Evolutionary conservation across 2,888 invertebrate genomes (phyloP).

Genomic region (Diplazon laetatorius): DNA sequence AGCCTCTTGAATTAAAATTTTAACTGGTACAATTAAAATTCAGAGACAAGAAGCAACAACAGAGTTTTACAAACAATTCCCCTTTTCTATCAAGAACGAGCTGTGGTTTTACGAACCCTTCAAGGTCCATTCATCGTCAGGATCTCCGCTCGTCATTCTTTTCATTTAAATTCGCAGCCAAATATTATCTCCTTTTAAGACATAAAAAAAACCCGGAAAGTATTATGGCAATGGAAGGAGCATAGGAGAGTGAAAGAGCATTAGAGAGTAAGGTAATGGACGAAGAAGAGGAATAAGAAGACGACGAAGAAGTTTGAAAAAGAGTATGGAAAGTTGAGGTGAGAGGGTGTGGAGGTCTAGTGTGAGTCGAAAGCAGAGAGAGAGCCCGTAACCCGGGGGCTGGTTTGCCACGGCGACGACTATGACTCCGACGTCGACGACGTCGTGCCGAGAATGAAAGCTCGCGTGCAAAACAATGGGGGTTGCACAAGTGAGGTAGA

Average conservation of each 20-base stretch:
- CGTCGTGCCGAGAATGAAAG: slow-evolving; percentile 61
- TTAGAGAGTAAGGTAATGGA: slow-evolving; percentile 48
- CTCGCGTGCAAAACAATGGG: slow-evolving; percentile 56
- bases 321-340: slow-evolving; percentile 39
- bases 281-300: too few relatives aligned
- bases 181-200: background rate
- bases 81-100: background rate
- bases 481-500: too few relatives aligned
- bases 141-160: background rate
- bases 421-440: slow-evolving; percentile 42
- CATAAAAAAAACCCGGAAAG: slow-evolving; percentile 13
- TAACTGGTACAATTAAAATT: background rate
- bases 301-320: too few relatives aligned
- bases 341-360: slow-evolving; percentile 21
- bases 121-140: background rate
- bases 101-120: background rate
- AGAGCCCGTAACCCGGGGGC: slow-evolving; percentile 51
- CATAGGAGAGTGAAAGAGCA: slow-evolving; percentile 25
- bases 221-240: slow-evolving; percentile 7
- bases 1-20: background rate
- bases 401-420: slow-evolving; percentile 54
- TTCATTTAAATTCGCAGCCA: background rate
- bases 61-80: background rate
- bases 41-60: background rate
- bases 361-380: slow-evolving; percentile 18